phyloP scores from a whole-genome alignment of 2,113 vertebrate genomes.

The Bubalus kerabau region DNA sequence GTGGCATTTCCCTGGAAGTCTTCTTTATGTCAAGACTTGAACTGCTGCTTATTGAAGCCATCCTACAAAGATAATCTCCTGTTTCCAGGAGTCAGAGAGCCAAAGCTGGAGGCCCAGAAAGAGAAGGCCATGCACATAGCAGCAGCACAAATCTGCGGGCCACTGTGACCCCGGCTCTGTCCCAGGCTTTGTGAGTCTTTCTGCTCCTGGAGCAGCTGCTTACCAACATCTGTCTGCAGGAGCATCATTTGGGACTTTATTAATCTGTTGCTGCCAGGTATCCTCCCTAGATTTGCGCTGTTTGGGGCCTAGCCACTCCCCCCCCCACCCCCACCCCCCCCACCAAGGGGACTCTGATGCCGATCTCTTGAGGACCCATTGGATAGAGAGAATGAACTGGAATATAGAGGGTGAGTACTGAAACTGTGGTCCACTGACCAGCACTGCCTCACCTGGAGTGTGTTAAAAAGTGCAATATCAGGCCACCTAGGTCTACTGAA shows the following conservation, averaged over 20 bases:
- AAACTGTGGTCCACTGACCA: not conserved
- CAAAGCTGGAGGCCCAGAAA: not conserved
- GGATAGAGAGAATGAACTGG: not conserved
- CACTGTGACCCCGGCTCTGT: fast-evolving
- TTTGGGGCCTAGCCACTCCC: not conserved
- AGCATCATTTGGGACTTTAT: not conserved
- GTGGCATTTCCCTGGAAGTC: not conserved
- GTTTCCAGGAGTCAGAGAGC: not conserved
- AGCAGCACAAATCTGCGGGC: fast-evolving
- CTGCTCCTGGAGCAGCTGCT: not conserved
- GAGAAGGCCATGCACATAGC: fast-evolving
- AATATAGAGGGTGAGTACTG: not conserved
- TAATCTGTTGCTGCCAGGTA: no score
- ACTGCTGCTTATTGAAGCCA: not conserved
- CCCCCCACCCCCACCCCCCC: no score
- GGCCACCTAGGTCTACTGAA: not conserved
- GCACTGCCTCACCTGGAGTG: not conserved
- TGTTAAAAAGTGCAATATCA: not conserved
- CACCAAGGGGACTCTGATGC: not conserved
- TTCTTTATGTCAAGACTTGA: not conserved
- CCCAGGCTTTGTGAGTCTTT: not conserved
- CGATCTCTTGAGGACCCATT: not conserved
- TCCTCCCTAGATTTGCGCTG: not conserved
- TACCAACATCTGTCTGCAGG: fast-evolving
- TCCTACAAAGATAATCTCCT: not conserved